These are phyloP conservation scores for Copsychus sechellarum DNA, from an alignment of 2,113 vertebrate genomes.

Conservation along the genomic window DNA sequence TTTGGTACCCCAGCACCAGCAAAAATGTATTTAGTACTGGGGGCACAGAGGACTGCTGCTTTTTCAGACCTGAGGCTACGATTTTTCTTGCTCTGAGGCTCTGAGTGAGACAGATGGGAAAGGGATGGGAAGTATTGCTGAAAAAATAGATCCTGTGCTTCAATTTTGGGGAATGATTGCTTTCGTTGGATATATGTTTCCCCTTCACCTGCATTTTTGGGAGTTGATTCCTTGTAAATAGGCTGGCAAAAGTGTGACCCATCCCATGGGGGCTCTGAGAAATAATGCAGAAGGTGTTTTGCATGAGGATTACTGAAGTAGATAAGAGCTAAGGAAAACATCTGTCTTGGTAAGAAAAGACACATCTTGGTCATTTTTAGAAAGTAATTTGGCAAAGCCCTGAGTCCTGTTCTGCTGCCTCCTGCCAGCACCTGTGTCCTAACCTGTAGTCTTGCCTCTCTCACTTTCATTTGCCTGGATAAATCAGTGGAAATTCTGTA, in stretches of 20 bases:
- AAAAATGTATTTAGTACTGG: neutral
- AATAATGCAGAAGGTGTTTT: neutral
- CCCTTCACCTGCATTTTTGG: neutral
- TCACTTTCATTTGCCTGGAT: neutral
- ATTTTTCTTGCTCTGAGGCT: neutral
- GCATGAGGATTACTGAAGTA: neutral
- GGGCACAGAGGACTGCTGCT: neutral
- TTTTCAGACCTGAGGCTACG: neutral
- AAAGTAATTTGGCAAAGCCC: neutral
- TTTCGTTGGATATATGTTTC: neutral
- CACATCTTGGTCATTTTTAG: neutral
- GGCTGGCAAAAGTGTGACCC: neutral
- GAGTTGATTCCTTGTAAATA: neutral
- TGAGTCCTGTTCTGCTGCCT: neutral
- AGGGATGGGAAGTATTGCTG: neutral
- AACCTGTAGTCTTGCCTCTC: neutral
- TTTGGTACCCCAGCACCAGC: neutral
- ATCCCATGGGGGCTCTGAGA: neutral
- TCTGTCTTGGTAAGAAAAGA: neutral
- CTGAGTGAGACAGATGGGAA: neutral
- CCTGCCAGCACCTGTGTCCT: neutral
- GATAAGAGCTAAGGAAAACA: neutral
- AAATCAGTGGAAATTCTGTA: neutral
- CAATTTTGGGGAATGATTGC: accelerated
- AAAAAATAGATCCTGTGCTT: neutral